Evolutionary conservation across 2,888 invertebrate genomes (phyloP), one percentile per base, ranked within the genome.

Genomic region (Hypolimnas misippus): DNA sequence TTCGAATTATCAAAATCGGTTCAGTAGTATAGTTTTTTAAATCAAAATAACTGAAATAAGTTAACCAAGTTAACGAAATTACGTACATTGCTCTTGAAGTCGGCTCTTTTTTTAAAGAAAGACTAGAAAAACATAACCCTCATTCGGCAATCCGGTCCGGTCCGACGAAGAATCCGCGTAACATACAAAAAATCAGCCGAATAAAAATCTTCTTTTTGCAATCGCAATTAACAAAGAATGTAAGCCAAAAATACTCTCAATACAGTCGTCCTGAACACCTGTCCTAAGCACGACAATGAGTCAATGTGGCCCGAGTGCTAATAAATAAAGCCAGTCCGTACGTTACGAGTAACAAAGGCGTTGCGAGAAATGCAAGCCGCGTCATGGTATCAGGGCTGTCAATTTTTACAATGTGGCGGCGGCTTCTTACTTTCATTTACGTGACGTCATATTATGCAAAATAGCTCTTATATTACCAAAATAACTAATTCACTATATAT

Each of bases 331-430:
- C 25, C 17, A 21, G 10, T 21, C 44, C 53, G 53, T 60, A 46
- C 53, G 10, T 17, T 16, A 54, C 33, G 16, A 19, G 46, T 19
- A 40, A 60, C 60, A 60, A 60, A 54, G 53, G 53, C 60, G 12
- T 33, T 33, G 17, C 31, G 49, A 46, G 59, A 54, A 60, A 54
- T 35, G 21, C 19, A 42, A 17, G 16, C n/a, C 49, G 44, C 35
- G 53, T 59, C 54, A 53, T 31, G 38, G 12, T n/a, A n/a, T n/a
- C 19, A 16, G 53, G 46, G 46, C 21, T 46, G 46, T 46, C 21
- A 7, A 10, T 3, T 6, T 17, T 17, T 14, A 40, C 1, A 38
- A n/a, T n/a, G 14, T n/a, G 0, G n/a, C n/a, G 1, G 2, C 3
- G 0, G n/a, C 12, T n/a, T 2, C 1, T 4, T 38, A 38, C 38